Evolutionary conservation across 23 tunicate species (phyloP), one percentile per base, ranked within the genome.

Genomic region (Trididemnum clinides): DNA sequence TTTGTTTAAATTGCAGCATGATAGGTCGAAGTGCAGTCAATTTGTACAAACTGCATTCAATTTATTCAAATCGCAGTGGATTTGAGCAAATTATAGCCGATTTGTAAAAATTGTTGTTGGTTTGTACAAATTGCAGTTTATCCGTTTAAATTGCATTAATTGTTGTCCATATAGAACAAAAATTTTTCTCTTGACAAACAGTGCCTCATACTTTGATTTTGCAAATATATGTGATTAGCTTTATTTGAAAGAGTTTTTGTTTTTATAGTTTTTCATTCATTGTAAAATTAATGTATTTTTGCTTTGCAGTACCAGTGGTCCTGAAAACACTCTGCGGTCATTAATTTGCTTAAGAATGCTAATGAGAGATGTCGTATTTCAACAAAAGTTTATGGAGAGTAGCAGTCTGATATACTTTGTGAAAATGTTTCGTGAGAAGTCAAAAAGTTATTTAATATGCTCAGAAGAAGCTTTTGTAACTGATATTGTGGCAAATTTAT

Each of bases 281-380:
- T n/a, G n/a, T n/a, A n/a, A n/a, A 44, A 7, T 15, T 7, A 44
- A 44, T 44, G 15, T 7, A 44, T 15, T 37, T 38, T 64, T 82
- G 3, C 36, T 5, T 66, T 73, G 21, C 70, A 85, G 89, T 1
- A 51, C 30, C 28, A 57, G 44, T 27, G 28, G 29, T 28, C 78
- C 81, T 12, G 94, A 94, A 34, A 81, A 73, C 70, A 65, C 44
- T 4, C 50, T 88, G 31, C 75, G 88, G 1, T 33, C 35, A 33
- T 30, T 94, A 10, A 86, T 87, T 28, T 89, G 94, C 36, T 33
- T 94, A 3, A 82, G 98, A 2, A 89, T 94, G 79, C 33, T 94
- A 28, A 82, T 89, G 82, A 75, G 98, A 51, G 98, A 94, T 82
- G 23, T 76, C 0, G 39, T 33, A 1, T 87, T 82, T 57, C 98